phyloP scores from a whole-genome alignment of 1,140 invertebrate species.

The Leptinotarsa defecta region DNA sequence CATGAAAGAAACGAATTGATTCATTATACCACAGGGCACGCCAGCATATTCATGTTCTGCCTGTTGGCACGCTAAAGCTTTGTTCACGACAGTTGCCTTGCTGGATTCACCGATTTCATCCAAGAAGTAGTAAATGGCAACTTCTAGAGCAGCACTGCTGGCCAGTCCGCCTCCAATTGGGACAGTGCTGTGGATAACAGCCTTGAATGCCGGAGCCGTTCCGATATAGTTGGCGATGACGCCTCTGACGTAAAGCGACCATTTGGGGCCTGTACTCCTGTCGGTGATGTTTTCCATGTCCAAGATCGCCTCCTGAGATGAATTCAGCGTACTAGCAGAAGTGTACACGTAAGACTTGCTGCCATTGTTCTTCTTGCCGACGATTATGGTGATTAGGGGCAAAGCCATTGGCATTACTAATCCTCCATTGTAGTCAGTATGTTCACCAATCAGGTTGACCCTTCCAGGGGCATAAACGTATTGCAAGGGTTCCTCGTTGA shows the following conservation, averaged over 20 bases:
- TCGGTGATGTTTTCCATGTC: slow-evolving; percentile 57
- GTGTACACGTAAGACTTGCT: slow-evolving; percentile 43
- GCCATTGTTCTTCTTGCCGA: slow-evolving; percentile 66
- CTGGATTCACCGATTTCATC: slow-evolving; percentile 65
- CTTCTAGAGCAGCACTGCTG: slow-evolving; percentile 89
- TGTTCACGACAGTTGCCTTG: slow-evolving; percentile 60
- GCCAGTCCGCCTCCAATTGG: slow-evolving; percentile 88
- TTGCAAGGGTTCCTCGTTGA: slow-evolving; percentile 62
- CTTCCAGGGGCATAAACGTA: slow-evolving; percentile 81
- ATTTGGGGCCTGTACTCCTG: not conserved
- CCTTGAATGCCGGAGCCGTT: slow-evolving; percentile 72
- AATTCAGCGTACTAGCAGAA: slow-evolving; percentile 25
- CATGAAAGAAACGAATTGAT: slow-evolving; percentile 89
- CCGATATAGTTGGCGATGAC: slow-evolving; percentile 81
- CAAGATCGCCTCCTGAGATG: slow-evolving; percentile 61
- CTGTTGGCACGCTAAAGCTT: slow-evolving; percentile 84
- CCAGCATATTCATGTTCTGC: slow-evolving; percentile 89
- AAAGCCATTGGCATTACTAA: slow-evolving; percentile 89
- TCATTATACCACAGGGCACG: slow-evolving; percentile 95
- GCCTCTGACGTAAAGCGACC: slow-evolving; percentile 53
- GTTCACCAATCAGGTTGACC: slow-evolving; percentile 93
- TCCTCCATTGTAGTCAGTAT: slow-evolving; percentile 93
- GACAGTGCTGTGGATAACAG: slow-evolving; percentile 77
- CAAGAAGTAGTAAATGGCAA: slow-evolving; percentile 83
- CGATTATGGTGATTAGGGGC: slow-evolving; percentile 78